Percentiles rank a stretch among this genome's conserved stretches.
Conservation (phyloP, 2,888 invertebrate genomes). For the Fragum fragum region DNA sequence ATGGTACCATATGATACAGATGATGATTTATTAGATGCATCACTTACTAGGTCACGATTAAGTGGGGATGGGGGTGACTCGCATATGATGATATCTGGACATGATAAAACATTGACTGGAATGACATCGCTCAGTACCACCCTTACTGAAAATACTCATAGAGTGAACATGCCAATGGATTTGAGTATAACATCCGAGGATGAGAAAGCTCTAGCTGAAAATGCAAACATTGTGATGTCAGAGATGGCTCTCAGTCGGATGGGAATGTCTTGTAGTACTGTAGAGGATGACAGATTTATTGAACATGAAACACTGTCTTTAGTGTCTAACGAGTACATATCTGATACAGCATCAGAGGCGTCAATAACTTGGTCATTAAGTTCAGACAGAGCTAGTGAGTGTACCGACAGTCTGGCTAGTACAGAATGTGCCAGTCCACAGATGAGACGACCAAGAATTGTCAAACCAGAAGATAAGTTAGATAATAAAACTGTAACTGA, state of each 20-base stretch:
- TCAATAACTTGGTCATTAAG: constrained; percentile 80
- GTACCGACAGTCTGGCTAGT: constrained; percentile 69
- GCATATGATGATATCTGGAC: constrained; percentile 10
- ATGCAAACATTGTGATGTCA: constrained; percentile 89
- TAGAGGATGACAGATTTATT: constrained; percentile 88
- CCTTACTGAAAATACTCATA: constrained; percentile 16
- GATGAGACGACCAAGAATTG: constrained; percentile 87
- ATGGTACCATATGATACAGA: constrained; percentile 51
- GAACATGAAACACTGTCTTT: constrained; percentile 91
- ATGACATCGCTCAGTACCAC: constrained; percentile 34
- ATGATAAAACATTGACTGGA: constrained; percentile 51
- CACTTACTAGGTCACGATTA: constrained; percentile 43
- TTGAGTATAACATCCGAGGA: constrained; percentile 84
- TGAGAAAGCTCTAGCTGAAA: constrained; percentile 88
- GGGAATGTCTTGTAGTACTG: constrained; percentile 73
- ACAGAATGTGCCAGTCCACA: constrained; percentile 72
- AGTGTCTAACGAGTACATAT: constrained; percentile 92
- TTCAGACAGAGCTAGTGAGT: constrained; percentile 78
- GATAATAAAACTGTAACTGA: constrained; percentile 64
- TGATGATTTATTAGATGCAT: constrained; percentile 58
- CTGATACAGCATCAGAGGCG: constrained; percentile 88
- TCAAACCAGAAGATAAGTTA: constrained; percentile 86
- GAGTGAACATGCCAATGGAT: constrained; percentile 32
- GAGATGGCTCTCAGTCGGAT: constrained; percentile 87
- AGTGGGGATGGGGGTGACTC: constrained; percentile 39